phyloP scores from a whole-genome alignment of 2,797 vertebrate genomes.

The Hoplostethus atlanticus region DNA sequence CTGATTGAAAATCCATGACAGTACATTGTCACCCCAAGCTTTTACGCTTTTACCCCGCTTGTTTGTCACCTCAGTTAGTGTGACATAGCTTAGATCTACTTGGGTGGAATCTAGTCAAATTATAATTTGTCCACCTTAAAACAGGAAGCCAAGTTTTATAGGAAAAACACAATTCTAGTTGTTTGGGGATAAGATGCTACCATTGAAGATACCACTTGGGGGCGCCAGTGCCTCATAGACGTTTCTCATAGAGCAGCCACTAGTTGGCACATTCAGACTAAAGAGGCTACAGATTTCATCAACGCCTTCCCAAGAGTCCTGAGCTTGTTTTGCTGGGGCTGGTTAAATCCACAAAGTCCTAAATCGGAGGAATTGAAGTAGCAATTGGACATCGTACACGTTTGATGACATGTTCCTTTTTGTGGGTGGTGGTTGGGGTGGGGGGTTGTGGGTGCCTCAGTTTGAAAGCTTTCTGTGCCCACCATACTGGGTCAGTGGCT shows the following conservation, averaged over 20 bases:
- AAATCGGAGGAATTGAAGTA: background rate
- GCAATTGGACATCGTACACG: background rate
- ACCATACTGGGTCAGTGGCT: conserved; percentile 30
- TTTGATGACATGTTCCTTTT: background rate
- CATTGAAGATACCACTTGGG: conserved; percentile 58
- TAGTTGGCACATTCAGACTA: conserved; percentile 2
- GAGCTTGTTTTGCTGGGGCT: background rate
- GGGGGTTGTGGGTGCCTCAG: background rate
- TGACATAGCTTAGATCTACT: background rate
- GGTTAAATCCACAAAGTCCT: background rate
- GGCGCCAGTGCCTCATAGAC: conserved; percentile 58
- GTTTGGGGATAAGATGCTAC: background rate
- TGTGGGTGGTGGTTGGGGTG: too few relatives aligned
- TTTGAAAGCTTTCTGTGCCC: conserved; percentile 2
- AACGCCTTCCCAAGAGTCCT: background rate
- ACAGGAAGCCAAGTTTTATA: background rate
- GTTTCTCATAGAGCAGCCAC: background rate
- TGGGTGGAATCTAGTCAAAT: too few relatives aligned
- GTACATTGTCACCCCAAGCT: background rate
- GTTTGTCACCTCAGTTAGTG: background rate
- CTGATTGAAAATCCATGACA: too few relatives aligned
- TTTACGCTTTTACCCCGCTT: background rate
- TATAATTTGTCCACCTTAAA: background rate
- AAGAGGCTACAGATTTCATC: background rate
- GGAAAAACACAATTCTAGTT: background rate